These are phyloP conservation scores for Trachelus stipa DNA, from an alignment of 2,888 invertebrate species.

Conservation along the genomic window DNA sequence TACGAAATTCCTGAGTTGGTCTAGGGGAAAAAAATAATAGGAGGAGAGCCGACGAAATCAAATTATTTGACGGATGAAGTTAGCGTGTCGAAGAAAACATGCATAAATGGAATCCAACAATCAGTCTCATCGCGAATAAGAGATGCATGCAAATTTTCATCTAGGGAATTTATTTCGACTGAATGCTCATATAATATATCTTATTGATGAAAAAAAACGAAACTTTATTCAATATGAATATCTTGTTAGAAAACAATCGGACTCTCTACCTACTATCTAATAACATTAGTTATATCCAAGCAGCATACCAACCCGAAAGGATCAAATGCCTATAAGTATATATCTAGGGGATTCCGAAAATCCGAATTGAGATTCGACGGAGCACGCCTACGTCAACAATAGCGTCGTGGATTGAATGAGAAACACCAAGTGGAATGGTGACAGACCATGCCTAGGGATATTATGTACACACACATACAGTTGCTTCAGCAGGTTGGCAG, in stretches of 20 bases:
- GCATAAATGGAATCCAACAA: neutral
- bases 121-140: neutral
- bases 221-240: neutral
- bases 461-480: neutral
- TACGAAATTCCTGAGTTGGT: neutral
- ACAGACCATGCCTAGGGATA: neutral
- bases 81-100: neutral
- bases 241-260: neutral
- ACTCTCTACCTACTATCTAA: neutral
- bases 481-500: neutral
- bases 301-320: neutral
- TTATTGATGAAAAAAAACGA: neutral
- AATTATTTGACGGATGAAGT: neutral
- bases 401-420: slow-evolving; percentile 7
- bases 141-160: neutral
- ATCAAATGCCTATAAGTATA: neutral
- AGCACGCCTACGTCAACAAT: slow-evolving; percentile 5
- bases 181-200: neutral
- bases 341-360: neutral
- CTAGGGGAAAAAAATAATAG: neutral
- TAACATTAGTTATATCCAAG: neutral
- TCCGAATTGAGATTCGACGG: neutral
- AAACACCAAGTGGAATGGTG: slow-evolving; percentile 3
- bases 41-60: neutral
- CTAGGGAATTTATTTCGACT: neutral